Base-by-base conservation (phyloP, 1,140 invertebrate species). In the Euura saliciscinereae region DNA sequence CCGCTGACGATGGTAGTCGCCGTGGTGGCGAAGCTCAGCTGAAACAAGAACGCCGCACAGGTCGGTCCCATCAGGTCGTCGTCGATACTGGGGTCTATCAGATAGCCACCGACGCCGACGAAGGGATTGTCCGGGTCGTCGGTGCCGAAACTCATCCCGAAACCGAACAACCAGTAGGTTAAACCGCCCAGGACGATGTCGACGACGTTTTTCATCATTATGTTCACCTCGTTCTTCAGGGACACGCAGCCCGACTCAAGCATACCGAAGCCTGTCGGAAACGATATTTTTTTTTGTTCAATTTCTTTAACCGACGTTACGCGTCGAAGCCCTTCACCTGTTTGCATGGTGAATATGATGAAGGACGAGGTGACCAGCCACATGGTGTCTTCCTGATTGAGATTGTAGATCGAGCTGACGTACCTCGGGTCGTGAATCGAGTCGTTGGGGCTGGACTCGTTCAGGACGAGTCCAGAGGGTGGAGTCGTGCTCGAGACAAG, bases 301-400 rank as follows among this genome's bases (percentile, higher is more conserved):
- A 28, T 4, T 67, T 67, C 44, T 10, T 0, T 0, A n/a, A 44
- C 8, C 3, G 28, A 67, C 10, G 4, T 3, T 67, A 4, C 28
- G 28, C 28, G 28, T 43, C 3, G 5, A 67, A 43, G 4, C 28
- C 10, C 43, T n/a, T 84, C 81, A 96, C 96, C 97, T 76, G 96
- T 97, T 89, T 98, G 97, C 97, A 98, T 99, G 0, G 97, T 98
- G 82, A 98, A 98, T 72, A 98, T 98, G 76, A 98, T 97, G 81
- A 99, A 98, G 2, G 95, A 94, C 69, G 95, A 96, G 0, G 96
- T 97, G 43, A 98, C 89, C 66, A 98, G 95, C 96, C 97, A 98
- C 75, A 94, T 95, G 11, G 95, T 94, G 78, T 98, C 97, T 85
- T 97, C 96, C 75, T 91, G 81, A 68, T 86, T 87, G 0, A 93